phyloP scores from a whole-genome alignment of 2,113 vertebrate species.

The Alethe castanea region DNA sequence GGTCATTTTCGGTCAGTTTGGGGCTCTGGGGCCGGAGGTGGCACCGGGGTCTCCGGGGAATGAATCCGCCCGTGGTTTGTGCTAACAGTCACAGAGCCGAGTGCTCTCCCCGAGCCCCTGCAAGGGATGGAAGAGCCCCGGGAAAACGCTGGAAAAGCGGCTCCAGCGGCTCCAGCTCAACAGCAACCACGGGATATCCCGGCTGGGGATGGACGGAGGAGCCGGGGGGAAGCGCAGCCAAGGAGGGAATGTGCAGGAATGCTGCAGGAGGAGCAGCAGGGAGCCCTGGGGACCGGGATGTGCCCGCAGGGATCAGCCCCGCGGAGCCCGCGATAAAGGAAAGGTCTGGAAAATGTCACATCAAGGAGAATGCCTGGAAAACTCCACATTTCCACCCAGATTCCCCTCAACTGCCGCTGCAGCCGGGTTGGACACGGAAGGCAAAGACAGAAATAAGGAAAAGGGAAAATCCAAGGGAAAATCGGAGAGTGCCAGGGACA shows the following conservation, averaged over 20 bases:
- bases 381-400: neutral
- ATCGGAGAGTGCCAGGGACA: rapidly evolving
- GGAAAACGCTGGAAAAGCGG: neutral
- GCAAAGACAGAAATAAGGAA: neutral
- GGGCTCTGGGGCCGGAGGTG: neutral
- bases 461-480: neutral
- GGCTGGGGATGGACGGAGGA: neutral
- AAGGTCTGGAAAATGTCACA: neutral
- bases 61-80: neutral
- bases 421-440: neutral
- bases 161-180: neutral
- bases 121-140: neutral
- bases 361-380: neutral
- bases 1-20: rapidly evolving
- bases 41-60: neutral
- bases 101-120: rapidly evolving
- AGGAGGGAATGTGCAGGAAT: neutral
- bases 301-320: neutral
- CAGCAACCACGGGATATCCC: neutral
- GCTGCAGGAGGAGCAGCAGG: neutral
- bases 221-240: neutral
- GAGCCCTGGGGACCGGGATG: rapidly evolving
- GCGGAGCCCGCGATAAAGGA: rapidly evolving
- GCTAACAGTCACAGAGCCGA: slow-evolving; percentile 1
- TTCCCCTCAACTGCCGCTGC: neutral